Base-by-base conservation (phyloP, 53 echinoderm and acorn worm genomes). In the Holothuria leucospilota region DNA sequence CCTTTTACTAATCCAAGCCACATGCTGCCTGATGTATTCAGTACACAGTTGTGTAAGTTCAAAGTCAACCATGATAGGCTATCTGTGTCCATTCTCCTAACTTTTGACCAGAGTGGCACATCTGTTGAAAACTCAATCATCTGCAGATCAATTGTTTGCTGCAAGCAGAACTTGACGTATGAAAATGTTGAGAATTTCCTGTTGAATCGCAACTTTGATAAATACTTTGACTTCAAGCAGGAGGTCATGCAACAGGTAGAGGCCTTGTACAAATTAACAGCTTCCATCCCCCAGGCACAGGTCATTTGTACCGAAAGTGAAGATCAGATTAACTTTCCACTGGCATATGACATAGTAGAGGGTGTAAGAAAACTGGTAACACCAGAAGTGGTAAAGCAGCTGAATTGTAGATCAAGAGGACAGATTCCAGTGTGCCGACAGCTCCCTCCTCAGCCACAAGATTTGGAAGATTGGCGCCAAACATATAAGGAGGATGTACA, bases 361-460 rank as follows among this genome's bases (percentile, higher is more conserved):
- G 92, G 95, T 58, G 73, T 97, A 61, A 91, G 91, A 92, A 42
- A 91, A 41, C 71, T 97, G 41, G 85, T 90, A 12, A 97, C 95
- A 68, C 67, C 78, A 25, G 81, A 81, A 24, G 88, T 97, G 21
- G 95, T 90, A 49, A 77, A 90, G 46, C 68, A 71, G 14, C 85
- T 97, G 34, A 77, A 93, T 61, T 59, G 39, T 34, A 70, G 87
- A 42, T 92, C 97, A 9, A 2, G 0, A 10, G 71, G 89, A 1
- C 82, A 89, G 72, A 81, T 86, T 5, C 90, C 92, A 39, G 73
- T 97, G 23, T 69, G 93, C n/a, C 86, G 92, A 5, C 97, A 97
- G 79, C 84, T 93, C 13, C 78, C 91, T 14, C 94, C 95, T 8
- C 74, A 59, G 38, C 68, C 88, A 38, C 88, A 86, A 11, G 65